These are phyloP conservation scores for Myotis pilosus DNA, from an alignment of 2,797 vertebrate species.

Conservation along the genomic window DNA sequence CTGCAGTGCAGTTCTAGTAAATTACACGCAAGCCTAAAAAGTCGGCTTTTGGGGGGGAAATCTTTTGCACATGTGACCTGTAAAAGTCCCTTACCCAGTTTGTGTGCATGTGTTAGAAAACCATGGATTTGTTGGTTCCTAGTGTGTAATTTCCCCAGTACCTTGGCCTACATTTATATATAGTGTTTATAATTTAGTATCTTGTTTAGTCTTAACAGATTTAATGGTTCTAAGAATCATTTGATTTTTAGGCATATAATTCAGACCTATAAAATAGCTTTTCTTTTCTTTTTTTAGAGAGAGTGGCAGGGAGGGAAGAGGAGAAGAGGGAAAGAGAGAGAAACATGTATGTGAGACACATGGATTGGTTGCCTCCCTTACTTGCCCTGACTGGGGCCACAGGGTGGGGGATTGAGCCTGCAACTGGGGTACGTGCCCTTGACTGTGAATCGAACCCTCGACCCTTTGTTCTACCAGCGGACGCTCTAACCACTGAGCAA, in stretches of 20 bases:
- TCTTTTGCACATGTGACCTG: slow-evolving; percentile 31
- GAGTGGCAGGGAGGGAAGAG: no score
- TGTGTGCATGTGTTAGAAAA: background rate
- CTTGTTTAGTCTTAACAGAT: slow-evolving; percentile 24
- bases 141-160: background rate
- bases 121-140: slow-evolving; percentile 12
- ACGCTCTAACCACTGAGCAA: no score
- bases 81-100: slow-evolving; percentile 28
- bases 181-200: background rate
- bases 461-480: no score
- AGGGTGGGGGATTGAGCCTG: no score
- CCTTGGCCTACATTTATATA: background rate
- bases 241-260: slow-evolving; percentile 22
- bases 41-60: slow-evolving; percentile 37
- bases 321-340: no score
- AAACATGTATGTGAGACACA: no score
- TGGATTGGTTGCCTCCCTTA: no score
- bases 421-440: no score
- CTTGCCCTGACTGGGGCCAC: no score
- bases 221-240: slow-evolving; percentile 6
- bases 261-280: background rate
- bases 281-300: no score
- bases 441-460: no score
- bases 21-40: background rate
- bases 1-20: background rate